phyloP scores from a whole-genome alignment of 2,113 vertebrate genomes.

The Neofelis nebulosa region DNA sequence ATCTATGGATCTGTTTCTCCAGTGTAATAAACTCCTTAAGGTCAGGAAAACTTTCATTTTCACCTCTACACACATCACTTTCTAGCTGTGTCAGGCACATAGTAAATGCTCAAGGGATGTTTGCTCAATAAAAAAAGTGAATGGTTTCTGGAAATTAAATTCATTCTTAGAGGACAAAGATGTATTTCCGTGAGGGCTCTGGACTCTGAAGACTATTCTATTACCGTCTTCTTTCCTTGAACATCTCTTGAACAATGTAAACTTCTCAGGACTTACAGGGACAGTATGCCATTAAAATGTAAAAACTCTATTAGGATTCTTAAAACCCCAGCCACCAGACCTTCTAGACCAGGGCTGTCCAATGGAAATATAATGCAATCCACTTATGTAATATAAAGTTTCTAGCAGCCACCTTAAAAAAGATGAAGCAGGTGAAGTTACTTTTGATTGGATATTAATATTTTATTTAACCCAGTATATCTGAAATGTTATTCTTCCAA shows the following conservation, averaged over 20 bases:
- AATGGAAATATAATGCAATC: not conserved
- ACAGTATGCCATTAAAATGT: not conserved
- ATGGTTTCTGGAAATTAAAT: constrained; percentile 2
- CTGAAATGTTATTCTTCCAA: not conserved
- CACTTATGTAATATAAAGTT: not conserved
- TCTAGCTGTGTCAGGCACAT: not conserved
- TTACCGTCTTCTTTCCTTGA: not conserved
- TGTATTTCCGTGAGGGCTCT: not conserved
- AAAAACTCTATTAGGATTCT: not conserved
- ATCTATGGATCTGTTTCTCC: not conserved
- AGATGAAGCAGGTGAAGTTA: not conserved
- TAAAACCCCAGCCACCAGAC: not conserved
- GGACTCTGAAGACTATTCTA: not conserved
- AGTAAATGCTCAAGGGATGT: not conserved
- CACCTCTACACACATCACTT: rapidly evolving
- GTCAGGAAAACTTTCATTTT: not conserved
- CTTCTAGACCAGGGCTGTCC: not conserved
- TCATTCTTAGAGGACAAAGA: not conserved
- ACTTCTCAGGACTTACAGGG: not conserved
- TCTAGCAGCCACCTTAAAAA: not conserved
- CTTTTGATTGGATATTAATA: not conserved
- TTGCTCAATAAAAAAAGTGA: not conserved
- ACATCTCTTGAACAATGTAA: constrained; percentile 18
- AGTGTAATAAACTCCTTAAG: not conserved
- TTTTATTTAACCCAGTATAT: not conserved